These are phyloP conservation scores for Columba guinea DNA, from an alignment of 2,797 vertebrate species.

Conservation along the genomic window DNA sequence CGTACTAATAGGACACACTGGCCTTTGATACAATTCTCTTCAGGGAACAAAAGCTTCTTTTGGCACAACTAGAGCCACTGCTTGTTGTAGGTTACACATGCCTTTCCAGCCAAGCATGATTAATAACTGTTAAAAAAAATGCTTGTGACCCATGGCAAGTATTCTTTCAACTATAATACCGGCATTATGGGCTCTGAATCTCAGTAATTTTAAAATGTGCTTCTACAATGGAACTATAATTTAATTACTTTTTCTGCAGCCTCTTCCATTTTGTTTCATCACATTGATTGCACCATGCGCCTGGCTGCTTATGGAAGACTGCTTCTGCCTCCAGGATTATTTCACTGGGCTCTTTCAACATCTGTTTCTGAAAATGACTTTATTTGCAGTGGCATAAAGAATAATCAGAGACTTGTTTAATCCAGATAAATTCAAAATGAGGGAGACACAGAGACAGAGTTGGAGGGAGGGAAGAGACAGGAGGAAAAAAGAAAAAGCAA, in stretches of 20 bases:
- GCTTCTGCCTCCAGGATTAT: constrained; percentile 71
- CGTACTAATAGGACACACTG: constrained; percentile 63
- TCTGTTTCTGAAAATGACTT: constrained; percentile 74
- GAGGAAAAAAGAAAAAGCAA: not conserved
- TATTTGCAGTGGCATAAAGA: constrained; percentile 70
- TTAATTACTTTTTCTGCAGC: constrained; percentile 73
- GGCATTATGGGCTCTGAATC: constrained; percentile 68
- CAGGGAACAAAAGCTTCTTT: constrained; percentile 71
- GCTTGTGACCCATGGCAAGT: constrained; percentile 69
- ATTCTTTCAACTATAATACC: constrained; percentile 74
- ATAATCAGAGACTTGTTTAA: constrained; percentile 71
- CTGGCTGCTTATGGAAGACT: constrained; percentile 65
- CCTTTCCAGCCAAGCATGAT: constrained; percentile 75
- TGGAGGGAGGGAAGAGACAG: not conserved
- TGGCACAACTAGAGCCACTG: constrained; percentile 65
- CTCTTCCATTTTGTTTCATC: constrained; percentile 72
- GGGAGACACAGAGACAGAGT: not conserved
- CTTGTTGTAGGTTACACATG: constrained; percentile 71
- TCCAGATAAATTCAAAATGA: constrained; percentile 62
- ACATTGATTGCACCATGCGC: constrained; percentile 65
- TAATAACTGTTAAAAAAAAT: constrained; percentile 70
- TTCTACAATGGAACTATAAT: constrained; percentile 71
- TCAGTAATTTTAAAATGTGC: constrained; percentile 72
- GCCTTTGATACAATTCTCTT: constrained; percentile 73
- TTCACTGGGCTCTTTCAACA: constrained; percentile 63